phyloP scores from a whole-genome alignment of 2,888 invertebrate species.

The Anthophora plumipes region DNA sequence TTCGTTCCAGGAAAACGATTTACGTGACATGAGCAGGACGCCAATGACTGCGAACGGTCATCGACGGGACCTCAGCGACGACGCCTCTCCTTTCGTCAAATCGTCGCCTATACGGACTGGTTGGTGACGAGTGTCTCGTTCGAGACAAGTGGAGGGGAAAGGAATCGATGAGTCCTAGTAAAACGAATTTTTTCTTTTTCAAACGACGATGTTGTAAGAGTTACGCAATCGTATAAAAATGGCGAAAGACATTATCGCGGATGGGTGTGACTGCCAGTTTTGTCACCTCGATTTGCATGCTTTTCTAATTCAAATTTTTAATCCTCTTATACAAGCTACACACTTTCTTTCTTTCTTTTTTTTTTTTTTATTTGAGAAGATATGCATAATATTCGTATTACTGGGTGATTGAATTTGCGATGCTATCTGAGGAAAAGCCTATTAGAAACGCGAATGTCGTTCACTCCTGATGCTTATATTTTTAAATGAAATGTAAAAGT shows the following conservation, averaged over 20 bases:
- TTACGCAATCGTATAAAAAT: conserved; percentile 41
- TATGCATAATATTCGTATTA: too few relatives aligned
- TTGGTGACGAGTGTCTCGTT: background rate
- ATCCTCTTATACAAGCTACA: background rate
- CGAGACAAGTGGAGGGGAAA: too few relatives aligned
- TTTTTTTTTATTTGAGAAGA: too few relatives aligned
- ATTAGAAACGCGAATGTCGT: too few relatives aligned
- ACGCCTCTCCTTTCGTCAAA: conserved; percentile 36
- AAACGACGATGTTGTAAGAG: background rate
- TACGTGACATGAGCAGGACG: conserved; percentile 70
- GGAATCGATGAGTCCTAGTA: background rate
- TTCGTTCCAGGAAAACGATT: conserved; percentile 75
- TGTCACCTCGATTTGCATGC: background rate
- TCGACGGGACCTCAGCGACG: conserved; percentile 49
- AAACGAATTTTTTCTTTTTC: conserved; percentile 32
- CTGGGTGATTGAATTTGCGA: too few relatives aligned
- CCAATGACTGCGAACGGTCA: conserved; percentile 69
- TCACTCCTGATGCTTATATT: too few relatives aligned
- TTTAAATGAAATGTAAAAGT: too few relatives aligned
- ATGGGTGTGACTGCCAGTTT: conserved; percentile 4
- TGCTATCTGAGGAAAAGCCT: too few relatives aligned
- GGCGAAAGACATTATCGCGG: conserved; percentile 13
- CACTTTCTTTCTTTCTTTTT: too few relatives aligned
- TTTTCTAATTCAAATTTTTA: background rate
- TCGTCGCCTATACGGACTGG: conserved; percentile 18